A percentile compares a stretch with the other conserved stretches of the same genome.
Conservation (phyloP, 1,140 invertebrate species). For the Drosophila chauvacae region DNA sequence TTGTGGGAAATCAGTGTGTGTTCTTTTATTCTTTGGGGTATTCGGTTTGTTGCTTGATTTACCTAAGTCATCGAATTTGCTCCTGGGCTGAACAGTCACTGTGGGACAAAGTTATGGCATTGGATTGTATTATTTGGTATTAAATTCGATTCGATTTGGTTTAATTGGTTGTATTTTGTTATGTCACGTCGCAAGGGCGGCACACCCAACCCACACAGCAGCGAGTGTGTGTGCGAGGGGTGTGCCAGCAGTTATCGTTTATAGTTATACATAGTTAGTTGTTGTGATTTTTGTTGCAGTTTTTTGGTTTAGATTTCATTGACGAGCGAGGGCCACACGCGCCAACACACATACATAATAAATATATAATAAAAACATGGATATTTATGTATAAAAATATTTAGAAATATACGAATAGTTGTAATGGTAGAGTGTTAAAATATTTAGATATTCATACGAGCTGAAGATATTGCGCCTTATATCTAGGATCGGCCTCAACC, state of each 20-base stretch:
- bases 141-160: slow-evolving; percentile 53
- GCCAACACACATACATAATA: slow-evolving; percentile 61
- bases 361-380: slow-evolving; percentile 64
- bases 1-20: slow-evolving; percentile 30
- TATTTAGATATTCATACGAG: slow-evolving; percentile 40
- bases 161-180: slow-evolving; percentile 55
- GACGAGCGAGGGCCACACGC: slow-evolving; percentile 56
- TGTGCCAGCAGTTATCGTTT: slow-evolving; percentile 41
- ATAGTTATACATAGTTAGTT: slow-evolving; percentile 53
- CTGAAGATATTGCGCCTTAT: slow-evolving; percentile 40
- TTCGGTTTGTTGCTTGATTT: slow-evolving; percentile 84
- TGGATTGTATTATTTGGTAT: slow-evolving; percentile 78
- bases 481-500: slow-evolving; percentile 46
- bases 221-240: slow-evolving; percentile 4
- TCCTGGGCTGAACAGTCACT: slow-evolving; percentile 90
- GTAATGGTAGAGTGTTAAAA: slow-evolving; percentile 29
- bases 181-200: slow-evolving; percentile 33
- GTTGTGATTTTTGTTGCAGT: slow-evolving; percentile 45
- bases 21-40: slow-evolving; percentile 31
- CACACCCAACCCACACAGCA: slow-evolving; percentile 19
- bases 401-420: slow-evolving; percentile 41
- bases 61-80: slow-evolving; percentile 90
- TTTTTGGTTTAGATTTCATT: slow-evolving; percentile 42
- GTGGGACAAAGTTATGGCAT: slow-evolving; percentile 84
- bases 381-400: slow-evolving; percentile 55